Base-by-base conservation (phyloP, 2,797 vertebrate species). In the Eospalax fontanierii region DNA sequence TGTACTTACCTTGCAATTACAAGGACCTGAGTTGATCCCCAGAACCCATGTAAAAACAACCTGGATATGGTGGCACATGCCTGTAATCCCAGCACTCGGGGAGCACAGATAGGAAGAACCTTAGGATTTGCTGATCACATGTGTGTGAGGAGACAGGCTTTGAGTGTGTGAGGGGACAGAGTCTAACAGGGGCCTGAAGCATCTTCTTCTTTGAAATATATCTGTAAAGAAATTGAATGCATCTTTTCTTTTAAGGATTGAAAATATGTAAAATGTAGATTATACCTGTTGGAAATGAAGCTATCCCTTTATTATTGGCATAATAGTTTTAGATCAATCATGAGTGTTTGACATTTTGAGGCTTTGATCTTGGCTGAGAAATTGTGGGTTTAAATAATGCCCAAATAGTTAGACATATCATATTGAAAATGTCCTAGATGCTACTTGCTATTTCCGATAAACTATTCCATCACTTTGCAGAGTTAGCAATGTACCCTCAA, bases 291-390 rank as follows among this genome's bases (percentile, higher is more conserved):
- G 54, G n/a, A 54, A 40, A 94, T 92, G 59, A 86, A 86, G 70
- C 21, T 11, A 35, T 57, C 79, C 12, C 79, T 86, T 89, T 71
- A 50, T 57, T 54, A 96, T 92, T 68, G 87, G 96, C 76, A 68
- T 35, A 92, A 59, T 65, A 38, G 38, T 75, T 89, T 93, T 71
- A 76, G 66, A 89, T 95, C 93, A 86, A 54, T 92, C 76, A 16
- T 1, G 35, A 94, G 33, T 74, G 87, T 94, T 38, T 68, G 88
- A 76, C 90, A 87, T 85, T n/a, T 82, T 15, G 38, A 80, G 35
- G 78, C 74, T 83, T 94, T 94, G 16, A 63, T 94, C 78, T 80
- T 63, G 38, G 65, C 84, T n/a, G 1, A 35, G 70, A 59, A 21
- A 50, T 86, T 76, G 21, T 46, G 61, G 74, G 7, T 85, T 78